These are phyloP conservation scores for Phenganax subtilis DNA, from an alignment of 92 coral and sea anemone species.

Conservation along the genomic window DNA sequence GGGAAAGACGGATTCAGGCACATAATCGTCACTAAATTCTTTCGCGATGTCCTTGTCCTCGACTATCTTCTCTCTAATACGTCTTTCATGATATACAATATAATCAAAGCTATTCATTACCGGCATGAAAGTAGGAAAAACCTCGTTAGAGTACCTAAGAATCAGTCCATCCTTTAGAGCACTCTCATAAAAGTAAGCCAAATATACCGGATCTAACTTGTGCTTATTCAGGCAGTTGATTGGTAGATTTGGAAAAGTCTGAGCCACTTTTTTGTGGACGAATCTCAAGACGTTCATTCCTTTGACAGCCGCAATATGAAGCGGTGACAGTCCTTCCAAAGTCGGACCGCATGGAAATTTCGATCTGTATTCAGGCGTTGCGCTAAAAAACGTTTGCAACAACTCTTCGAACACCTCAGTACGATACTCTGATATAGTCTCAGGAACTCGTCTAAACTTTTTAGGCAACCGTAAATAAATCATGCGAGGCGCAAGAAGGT, in stretches of 20 bases:
- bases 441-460: no score
- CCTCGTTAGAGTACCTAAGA: neutral
- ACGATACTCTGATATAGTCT: neutral
- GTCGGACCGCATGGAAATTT: neutral
- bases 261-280: neutral
- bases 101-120: no score
- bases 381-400: neutral
- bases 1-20: slow-evolving; percentile 46
- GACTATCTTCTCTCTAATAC: neutral
- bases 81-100: no score
- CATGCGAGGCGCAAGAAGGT: neutral
- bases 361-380: neutral
- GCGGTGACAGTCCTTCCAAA: neutral
- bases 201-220: slow-evolving; percentile 3
- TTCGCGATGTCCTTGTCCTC: neutral
- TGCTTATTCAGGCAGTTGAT: neutral
- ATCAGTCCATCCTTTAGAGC: neutral
- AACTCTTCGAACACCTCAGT: neutral
- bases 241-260: slow-evolving; percentile 3
- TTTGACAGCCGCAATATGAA: neutral
- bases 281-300: neutral
- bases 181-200: slow-evolving; percentile 13
- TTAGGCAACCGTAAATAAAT: neutral
- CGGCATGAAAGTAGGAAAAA: neutral
- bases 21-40: slow-evolving; percentile 38